Conservation (phyloP, 2,888 invertebrate genomes). For the Liodrosophila aerea region DNA sequence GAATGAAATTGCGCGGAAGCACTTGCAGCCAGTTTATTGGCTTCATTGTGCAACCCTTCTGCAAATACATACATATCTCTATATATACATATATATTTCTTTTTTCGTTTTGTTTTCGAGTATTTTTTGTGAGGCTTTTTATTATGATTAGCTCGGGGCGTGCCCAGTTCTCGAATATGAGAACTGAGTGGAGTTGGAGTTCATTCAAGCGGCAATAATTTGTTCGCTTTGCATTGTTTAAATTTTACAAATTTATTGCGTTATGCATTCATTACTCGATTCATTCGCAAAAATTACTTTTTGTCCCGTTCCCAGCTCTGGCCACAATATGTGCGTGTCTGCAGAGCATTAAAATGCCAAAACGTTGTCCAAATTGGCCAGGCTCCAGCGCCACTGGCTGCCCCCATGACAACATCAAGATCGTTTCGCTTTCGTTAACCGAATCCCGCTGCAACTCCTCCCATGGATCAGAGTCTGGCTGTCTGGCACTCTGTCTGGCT, state of each 20-base stretch:
- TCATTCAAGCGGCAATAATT: constrained; percentile 72
- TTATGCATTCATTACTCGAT: constrained; percentile 51
- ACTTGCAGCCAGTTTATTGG: constrained; percentile 76
- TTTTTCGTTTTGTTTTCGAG: constrained; percentile 16
- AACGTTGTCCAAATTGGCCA: constrained; percentile 60
- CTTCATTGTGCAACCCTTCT: constrained; percentile 72
- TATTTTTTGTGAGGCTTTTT: constrained; percentile 3
- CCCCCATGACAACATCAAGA: constrained; percentile 47
- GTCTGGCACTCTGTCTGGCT: constrained; percentile 6
- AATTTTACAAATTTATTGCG: constrained; percentile 68
- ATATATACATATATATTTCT: constrained; percentile 28
- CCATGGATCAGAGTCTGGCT: not conserved
- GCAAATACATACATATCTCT: constrained; percentile 15
- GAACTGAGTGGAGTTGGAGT: constrained; percentile 26
- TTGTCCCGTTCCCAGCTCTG: constrained; percentile 8
- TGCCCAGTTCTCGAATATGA: constrained; percentile 26
- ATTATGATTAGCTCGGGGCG: constrained; percentile 51
- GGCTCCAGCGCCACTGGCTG: constrained; percentile 48
- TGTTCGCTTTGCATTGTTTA: constrained; percentile 68
- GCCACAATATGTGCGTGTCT: constrained; percentile 58
- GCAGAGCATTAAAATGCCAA: constrained; percentile 55
- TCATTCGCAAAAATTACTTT: constrained; percentile 40
- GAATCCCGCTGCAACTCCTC: not conserved
- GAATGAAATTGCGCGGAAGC: constrained; percentile 76
- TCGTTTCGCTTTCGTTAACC: constrained; percentile 58